A percentile compares a stretch with the other conserved stretches of the same genome.
phyloP scores from a whole-genome alignment of 2,113 vertebrate genomes.

The Apodemus speciosus region DNA sequence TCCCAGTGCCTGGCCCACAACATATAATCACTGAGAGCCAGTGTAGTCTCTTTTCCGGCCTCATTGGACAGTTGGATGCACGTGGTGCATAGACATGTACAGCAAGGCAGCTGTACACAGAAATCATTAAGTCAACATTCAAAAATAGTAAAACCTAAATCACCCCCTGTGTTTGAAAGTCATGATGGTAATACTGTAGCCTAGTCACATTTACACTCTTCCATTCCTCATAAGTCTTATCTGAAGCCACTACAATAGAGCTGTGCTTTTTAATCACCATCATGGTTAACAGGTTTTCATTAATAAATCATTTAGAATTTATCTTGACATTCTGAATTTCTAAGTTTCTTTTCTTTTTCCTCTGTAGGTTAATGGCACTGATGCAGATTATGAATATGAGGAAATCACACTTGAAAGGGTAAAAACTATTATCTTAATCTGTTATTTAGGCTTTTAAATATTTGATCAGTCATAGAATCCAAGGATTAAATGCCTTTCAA shows the following conservation, averaged over 20 bases:
- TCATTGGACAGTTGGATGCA: neutral
- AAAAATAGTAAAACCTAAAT: constrained; percentile 26
- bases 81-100: neutral
- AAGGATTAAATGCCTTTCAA: constrained; percentile 29
- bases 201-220: constrained; percentile 17
- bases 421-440: constrained; percentile 74
- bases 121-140: neutral
- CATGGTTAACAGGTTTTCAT: constrained; percentile 54
- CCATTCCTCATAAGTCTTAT: neutral
- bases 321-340: constrained; percentile 64
- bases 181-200: neutral
- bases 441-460: constrained; percentile 56
- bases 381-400: constrained; percentile 98
- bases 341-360: constrained; percentile 51
- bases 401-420: constrained; percentile 99
- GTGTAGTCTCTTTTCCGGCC: neutral
- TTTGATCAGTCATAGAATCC: constrained; percentile 28
- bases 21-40: neutral
- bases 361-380: constrained; percentile 95
- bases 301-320: constrained; percentile 56
- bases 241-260: constrained; percentile 45
- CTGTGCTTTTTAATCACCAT: constrained; percentile 25
- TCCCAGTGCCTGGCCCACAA: neutral
- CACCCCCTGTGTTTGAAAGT: neutral
- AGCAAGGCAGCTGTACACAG: neutral